Conservation (phyloP, 2,113 vertebrate genomes). For the Gnathonemus longibarbis region DNA sequence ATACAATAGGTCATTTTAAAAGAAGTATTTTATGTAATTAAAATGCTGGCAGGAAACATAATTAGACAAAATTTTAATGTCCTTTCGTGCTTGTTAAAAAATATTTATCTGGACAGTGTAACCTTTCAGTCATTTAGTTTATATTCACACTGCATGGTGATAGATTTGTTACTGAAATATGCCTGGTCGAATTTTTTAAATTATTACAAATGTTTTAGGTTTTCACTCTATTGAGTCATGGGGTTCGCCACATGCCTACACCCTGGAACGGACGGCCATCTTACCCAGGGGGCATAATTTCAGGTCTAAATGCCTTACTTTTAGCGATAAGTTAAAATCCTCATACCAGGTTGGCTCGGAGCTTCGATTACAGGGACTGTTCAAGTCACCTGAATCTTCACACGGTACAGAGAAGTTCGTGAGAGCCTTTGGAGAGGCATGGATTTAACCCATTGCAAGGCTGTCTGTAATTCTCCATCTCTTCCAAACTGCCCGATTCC, state of each 20-base stretch:
- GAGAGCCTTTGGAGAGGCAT: background rate
- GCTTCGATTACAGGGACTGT: background rate
- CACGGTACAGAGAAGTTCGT: background rate
- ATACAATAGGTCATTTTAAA: background rate
- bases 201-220: constrained; percentile 9
- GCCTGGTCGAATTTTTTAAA: background rate
- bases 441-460: background rate
- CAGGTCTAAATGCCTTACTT: constrained; percentile 14
- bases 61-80: background rate
- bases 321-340: constrained; percentile 11
- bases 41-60: background rate
- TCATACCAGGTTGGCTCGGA: background rate
- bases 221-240: background rate
- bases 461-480: background rate
- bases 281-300: constrained; percentile 17
- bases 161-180: background rate
- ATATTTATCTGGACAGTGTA: background rate
- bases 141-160: background rate
- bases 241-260: background rate
- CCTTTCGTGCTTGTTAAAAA: background rate
- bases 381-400: constrained; percentile 13
- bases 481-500: background rate
- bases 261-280: background rate
- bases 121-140: background rate
- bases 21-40: background rate